These are phyloP conservation scores for Nomia melanderi DNA, from an alignment of 1,140 invertebrate species.

Conservation along the genomic window DNA sequence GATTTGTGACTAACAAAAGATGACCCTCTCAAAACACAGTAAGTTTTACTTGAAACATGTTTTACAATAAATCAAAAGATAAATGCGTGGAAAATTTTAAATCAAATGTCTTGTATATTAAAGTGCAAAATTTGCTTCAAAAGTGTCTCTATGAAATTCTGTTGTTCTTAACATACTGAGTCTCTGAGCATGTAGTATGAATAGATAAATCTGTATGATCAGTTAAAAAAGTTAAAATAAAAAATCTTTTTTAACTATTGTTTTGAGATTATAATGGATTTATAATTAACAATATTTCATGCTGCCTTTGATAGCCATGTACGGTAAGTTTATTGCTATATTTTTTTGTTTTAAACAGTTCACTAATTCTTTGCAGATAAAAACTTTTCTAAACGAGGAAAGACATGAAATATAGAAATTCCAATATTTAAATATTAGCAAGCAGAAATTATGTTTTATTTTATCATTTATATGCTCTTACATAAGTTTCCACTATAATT, in stretches of 20 bases:
- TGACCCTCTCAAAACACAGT: too few species aligned
- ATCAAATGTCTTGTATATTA: too few species aligned
- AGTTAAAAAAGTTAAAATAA: constrained; percentile 13
- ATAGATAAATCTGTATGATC: constrained; percentile 27
- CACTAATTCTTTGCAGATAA: not conserved
- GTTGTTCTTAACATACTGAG: constrained; percentile 11
- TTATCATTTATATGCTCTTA: too few species aligned
- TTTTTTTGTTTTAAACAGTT: not conserved
- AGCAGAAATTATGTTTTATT: too few species aligned
- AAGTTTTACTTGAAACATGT: too few species aligned
- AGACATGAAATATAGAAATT: not conserved
- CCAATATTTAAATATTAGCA: too few species aligned
- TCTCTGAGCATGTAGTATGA: constrained; percentile 52
- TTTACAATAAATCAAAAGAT: too few species aligned
- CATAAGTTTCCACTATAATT: too few species aligned
- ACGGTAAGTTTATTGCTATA: constrained; percentile 71
- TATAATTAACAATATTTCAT: constrained; percentile 78
- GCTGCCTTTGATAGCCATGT: constrained; percentile 78
- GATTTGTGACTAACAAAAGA: too few species aligned
- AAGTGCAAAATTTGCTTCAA: constrained; percentile 28
- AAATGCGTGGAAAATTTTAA: too few species aligned
- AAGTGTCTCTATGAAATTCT: constrained; percentile 13
- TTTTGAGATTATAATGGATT: constrained; percentile 74
- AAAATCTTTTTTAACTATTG: constrained; percentile 38
- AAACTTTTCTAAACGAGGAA: not conserved